A percentile compares a stretch with the other conserved stretches of the same genome.
phyloP scores from a whole-genome alignment of 2,113 vertebrate species.

The Papio anubis region DNA sequence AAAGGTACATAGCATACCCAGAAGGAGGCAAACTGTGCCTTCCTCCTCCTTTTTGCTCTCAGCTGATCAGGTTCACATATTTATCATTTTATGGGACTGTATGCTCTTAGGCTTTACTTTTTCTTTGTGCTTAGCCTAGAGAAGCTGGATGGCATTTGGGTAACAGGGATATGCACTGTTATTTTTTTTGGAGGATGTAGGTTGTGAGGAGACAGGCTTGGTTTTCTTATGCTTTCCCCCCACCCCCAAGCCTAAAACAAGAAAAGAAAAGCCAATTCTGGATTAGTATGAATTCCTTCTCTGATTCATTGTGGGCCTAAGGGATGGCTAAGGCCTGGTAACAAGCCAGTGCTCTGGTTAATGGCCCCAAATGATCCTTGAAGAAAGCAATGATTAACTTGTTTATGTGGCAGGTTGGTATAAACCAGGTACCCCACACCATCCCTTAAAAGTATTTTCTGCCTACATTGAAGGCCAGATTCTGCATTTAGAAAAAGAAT shows the following conservation, averaged over 20 bases:
- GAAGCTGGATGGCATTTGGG: not conserved
- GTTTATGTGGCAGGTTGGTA: not conserved
- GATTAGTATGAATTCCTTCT: not conserved
- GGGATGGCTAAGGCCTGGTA: not conserved
- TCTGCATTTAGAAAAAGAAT: slow-evolving; percentile 25
- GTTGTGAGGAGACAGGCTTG: not conserved
- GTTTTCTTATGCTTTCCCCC: not conserved
- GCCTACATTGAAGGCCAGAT: not conserved
- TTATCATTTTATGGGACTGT: not conserved
- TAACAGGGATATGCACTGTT: not conserved
- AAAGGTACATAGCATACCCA: not conserved
- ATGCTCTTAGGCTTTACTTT: not conserved
- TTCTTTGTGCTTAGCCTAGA: not conserved
- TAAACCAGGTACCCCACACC: not conserved
- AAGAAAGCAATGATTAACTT: slow-evolving; percentile 74
- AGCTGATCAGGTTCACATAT: not conserved
- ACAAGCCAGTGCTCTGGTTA: slow-evolving; percentile 25
- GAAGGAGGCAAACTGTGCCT: not conserved
- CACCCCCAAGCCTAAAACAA: not conserved
- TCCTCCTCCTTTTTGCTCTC: not conserved
- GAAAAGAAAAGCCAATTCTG: not conserved
- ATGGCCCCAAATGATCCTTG: slow-evolving; percentile 58
- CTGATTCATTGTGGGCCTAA: not conserved
- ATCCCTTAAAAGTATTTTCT: slow-evolving; percentile 47
- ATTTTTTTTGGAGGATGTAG: not conserved